phyloP scores from a whole-genome alignment of 2,113 vertebrate genomes.

The Phainopepla nitens region DNA sequence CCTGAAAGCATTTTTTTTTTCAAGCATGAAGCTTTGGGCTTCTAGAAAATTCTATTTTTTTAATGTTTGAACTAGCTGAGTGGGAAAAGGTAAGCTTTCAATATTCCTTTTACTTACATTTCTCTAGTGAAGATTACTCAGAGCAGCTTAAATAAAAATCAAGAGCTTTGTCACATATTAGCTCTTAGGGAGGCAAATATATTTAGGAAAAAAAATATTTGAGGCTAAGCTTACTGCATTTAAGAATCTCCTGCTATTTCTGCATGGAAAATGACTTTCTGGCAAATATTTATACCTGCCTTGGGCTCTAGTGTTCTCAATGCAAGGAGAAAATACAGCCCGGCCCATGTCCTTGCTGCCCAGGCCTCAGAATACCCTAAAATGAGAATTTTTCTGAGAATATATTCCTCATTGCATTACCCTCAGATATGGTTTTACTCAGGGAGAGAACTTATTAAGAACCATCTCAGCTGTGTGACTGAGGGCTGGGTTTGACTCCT shows the following conservation, averaged over 20 bases:
- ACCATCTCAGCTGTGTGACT: background rate
- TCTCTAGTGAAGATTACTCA: slow-evolving; percentile 41
- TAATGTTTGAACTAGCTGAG: background rate
- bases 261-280: background rate
- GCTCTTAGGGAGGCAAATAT: background rate
- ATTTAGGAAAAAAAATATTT: background rate
- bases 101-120: background rate
- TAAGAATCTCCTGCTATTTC: background rate
- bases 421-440: background rate
- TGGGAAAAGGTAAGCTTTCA: slow-evolving; percentile 18
- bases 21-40: background rate
- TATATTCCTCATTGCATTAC: background rate
- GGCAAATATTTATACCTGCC: background rate
- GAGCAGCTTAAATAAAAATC: slow-evolving; percentile 41
- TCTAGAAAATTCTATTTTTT: background rate
- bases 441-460: background rate
- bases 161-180: slow-evolving; percentile 30
- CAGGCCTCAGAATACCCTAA: background rate
- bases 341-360: background rate
- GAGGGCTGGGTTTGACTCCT: background rate
- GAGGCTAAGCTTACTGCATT: background rate
- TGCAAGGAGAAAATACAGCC: background rate
- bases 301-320: background rate
- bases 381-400: background rate
- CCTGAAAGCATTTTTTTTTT: background rate